phyloP scores from a whole-genome alignment of 2,888 invertebrate genomes.

The Eutolmus rufibarbis region DNA sequence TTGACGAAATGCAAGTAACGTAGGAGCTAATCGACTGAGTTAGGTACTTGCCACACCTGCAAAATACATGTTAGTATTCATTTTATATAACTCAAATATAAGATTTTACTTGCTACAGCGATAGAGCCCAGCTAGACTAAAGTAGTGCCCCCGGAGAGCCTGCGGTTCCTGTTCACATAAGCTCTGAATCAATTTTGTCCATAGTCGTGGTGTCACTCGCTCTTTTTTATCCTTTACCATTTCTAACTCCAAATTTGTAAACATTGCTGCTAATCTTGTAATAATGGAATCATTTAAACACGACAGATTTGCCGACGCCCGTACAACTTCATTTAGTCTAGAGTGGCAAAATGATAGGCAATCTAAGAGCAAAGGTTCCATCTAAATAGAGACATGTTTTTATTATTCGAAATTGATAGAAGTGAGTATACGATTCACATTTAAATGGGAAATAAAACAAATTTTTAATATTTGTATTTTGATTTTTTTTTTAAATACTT shows the following conservation, averaged over 20 bases:
- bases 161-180: conserved; percentile 79
- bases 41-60: conserved; percentile 75
- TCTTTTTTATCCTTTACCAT: conserved; percentile 85
- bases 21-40: conserved; percentile 74
- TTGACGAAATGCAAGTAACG: conserved; percentile 75
- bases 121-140: conserved; percentile 79
- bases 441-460: too few species aligned
- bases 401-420: too few species aligned
- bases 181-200: conserved; percentile 81
- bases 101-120: conserved; percentile 69
- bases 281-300: conserved; percentile 84
- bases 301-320: conserved; percentile 84
- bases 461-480: too few species aligned
- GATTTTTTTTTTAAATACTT: too few species aligned
- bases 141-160: conserved; percentile 80
- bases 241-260: conserved; percentile 87
- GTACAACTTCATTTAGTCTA: conserved; percentile 86
- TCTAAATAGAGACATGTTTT: conserved; percentile 64
- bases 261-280: conserved; percentile 82
- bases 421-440: too few species aligned
- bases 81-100: background rate
- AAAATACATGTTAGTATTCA: conserved; percentile 26
- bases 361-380: conserved; percentile 87
- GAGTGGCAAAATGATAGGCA: conserved; percentile 87
- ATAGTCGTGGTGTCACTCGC: conserved; percentile 84